Conservation (phyloP, 1,140 invertebrate species). For the Ceratina australensis region DNA sequence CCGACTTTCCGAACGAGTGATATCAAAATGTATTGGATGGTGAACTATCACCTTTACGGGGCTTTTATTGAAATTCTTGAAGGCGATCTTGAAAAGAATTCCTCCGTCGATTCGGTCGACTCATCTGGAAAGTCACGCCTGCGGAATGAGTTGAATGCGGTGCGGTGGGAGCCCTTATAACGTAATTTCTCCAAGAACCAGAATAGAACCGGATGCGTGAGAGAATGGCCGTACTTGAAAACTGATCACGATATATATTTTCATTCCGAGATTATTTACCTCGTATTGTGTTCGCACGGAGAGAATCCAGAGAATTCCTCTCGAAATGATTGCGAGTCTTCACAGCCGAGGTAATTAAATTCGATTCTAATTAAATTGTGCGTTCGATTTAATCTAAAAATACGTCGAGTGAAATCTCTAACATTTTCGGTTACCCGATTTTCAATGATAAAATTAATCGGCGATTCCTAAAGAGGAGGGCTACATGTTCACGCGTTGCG, state of each 20-base stretch:
- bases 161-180: slow-evolving; percentile 22
- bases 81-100: slow-evolving; percentile 62
- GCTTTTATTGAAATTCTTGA: slow-evolving; percentile 64
- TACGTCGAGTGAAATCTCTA: no score
- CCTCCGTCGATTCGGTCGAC: slow-evolving; percentile 42
- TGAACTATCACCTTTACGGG: slow-evolving; percentile 43
- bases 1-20: slow-evolving; percentile 18
- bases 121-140: slow-evolving; percentile 57
- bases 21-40: slow-evolving; percentile 57
- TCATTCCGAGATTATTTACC: background rate
- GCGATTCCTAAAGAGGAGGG: no score
- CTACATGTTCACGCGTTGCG: no score
- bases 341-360: no score
- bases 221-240: slow-evolving; percentile 10
- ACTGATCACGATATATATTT: slow-evolving; percentile 2
- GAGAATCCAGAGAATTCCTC: no score
- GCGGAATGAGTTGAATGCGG: slow-evolving; percentile 51
- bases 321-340: no score
- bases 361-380: no score
- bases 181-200: slow-evolving; percentile 40
- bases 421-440: no score
- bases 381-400: no score
- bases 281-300: no score
- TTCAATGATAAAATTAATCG: no score
- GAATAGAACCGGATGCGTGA: slow-evolving; percentile 33